Evolutionary conservation across 2,113 vertebrate genomes (phyloP).

Genomic region (Spilogale gracilis): DNA sequence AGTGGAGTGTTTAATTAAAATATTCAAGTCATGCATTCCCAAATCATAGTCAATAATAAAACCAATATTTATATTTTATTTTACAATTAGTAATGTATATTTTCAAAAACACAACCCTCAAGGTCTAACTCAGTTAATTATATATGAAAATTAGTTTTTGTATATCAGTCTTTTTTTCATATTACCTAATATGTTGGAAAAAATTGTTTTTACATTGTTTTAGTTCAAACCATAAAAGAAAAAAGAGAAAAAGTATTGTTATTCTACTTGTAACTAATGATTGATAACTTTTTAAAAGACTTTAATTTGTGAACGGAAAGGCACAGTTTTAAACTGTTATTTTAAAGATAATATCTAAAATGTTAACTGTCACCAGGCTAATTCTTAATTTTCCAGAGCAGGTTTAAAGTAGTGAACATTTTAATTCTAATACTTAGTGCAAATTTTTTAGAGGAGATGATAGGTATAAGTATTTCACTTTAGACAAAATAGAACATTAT

Average conservation of each 20-base stretch:
- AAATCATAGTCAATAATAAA: constrained; percentile 40
- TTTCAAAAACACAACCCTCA: background rate
- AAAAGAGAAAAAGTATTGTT: background rate
- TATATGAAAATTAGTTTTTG: background rate
- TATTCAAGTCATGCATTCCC: background rate
- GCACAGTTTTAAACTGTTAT: background rate
- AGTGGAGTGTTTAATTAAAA: background rate
- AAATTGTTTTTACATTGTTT: background rate
- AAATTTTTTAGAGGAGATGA: constrained; percentile 60
- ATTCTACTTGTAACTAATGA: background rate
- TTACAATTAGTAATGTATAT: background rate
- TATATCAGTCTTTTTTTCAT: background rate
- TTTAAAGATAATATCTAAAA: constrained; percentile 53
- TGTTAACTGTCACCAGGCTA: background rate
- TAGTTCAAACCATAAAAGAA: background rate
- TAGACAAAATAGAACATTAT: constrained; percentile 76
- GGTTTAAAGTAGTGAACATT: constrained; percentile 52
- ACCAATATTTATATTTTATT: background rate
- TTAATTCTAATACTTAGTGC: constrained; percentile 70
- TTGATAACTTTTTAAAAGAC: background rate
- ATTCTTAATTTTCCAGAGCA: constrained; percentile 63
- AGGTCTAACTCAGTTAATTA: background rate
- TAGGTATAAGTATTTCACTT: constrained; percentile 46
- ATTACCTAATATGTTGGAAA: background rate
- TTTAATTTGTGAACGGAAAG: constrained; percentile 34